These are phyloP conservation scores for Pelmatolapia mariae DNA, from an alignment of 2,113 vertebrate species.

Conservation along the genomic window DNA sequence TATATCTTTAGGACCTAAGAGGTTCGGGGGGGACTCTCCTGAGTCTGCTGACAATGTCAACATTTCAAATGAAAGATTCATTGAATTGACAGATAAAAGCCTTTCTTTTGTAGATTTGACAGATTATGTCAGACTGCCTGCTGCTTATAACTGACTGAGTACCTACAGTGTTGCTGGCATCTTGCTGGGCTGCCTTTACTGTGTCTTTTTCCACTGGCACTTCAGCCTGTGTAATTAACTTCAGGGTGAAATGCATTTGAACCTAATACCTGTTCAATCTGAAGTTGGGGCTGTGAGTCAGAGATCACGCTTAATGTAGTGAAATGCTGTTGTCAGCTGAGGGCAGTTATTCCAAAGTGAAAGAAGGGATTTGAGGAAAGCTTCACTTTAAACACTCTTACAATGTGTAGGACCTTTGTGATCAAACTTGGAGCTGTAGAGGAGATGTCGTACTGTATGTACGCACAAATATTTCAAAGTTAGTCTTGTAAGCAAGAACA, in stretches of 20 bases:
- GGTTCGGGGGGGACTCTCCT: neutral
- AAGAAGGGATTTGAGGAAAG: neutral
- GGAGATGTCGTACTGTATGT: neutral
- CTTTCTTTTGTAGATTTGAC: neutral
- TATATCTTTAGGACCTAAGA: neutral
- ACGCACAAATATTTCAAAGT: neutral
- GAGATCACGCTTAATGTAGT: neutral
- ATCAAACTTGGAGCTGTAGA: neutral
- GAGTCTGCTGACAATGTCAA: neutral
- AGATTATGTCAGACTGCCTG: neutral
- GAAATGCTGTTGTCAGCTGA: neutral
- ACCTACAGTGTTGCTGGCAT: neutral
- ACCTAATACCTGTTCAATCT: neutral
- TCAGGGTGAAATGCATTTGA: neutral
- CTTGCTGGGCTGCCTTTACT: neutral
- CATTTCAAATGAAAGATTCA: neutral
- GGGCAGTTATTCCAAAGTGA: neutral
- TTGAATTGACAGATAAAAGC: neutral
- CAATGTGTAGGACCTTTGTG: neutral
- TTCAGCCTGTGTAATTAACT: neutral
- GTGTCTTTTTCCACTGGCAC: neutral
- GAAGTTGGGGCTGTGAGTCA: neutral
- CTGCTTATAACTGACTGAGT: neutral
- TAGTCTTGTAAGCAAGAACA: neutral
- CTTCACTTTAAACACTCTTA: neutral